Evolutionary conservation across 2,113 vertebrate species (phyloP).

Genomic region (Eulacestoma nigropectus): DNA sequence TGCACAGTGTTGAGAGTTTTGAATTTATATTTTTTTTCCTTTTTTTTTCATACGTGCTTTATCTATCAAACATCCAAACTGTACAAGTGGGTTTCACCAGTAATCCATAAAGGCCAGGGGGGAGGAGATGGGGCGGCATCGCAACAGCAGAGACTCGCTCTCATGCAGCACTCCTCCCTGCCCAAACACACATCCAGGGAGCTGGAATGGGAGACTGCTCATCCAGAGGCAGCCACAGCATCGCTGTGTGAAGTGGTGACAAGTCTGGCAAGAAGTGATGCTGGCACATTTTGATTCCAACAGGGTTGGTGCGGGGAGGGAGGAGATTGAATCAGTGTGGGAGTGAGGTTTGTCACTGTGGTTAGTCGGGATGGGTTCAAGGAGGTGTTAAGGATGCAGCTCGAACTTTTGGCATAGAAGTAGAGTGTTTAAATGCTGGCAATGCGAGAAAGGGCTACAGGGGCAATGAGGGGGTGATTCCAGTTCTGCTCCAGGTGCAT

Average conservation of each 20-base stretch:
- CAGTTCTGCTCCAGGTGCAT: not conserved
- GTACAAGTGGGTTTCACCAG: constrained; percentile 70
- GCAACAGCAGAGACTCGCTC: constrained; percentile 41
- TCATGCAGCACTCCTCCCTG: constrained; percentile 51
- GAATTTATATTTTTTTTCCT: constrained; percentile 65
- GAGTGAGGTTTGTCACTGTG: not conserved
- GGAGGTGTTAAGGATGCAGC: not conserved
- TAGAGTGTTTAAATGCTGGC: not conserved
- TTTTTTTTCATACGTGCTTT: constrained; percentile 73
- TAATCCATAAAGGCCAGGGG: constrained; percentile 40
- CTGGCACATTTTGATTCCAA: not conserved
- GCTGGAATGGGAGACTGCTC: not conserved
- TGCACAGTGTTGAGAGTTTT: constrained; percentile 76
- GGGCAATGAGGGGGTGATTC: not conserved
- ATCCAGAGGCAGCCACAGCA: not conserved
- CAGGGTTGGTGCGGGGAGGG: accelerated
- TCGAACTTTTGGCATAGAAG: not conserved
- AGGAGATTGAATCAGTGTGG: not conserved
- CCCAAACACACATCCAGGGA: not conserved
- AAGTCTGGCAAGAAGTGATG: not conserved
- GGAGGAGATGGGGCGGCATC: not conserved
- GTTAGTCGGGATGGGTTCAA: not conserved
- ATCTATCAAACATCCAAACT: constrained; percentile 79
- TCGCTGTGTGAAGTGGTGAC: not conserved
- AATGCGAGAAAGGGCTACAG: not conserved